Conservation (phyloP, 2,113 vertebrate genomes). For the Serinus canaria region DNA sequence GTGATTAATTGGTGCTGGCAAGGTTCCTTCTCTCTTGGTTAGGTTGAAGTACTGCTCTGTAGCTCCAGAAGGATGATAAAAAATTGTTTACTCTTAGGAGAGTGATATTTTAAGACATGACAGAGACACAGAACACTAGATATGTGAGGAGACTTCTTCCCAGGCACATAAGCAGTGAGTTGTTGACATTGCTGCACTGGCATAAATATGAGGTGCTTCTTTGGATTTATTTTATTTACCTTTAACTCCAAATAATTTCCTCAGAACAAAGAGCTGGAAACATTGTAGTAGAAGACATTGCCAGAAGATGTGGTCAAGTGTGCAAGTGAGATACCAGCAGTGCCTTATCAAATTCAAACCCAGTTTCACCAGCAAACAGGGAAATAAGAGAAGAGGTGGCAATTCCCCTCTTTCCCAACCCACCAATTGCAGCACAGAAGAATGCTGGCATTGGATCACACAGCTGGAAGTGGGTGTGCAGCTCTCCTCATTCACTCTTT, state of each 20-base stretch:
- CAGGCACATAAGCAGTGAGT: neutral
- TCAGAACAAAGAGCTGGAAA: neutral
- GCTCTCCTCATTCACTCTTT: neutral
- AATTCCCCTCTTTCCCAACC: neutral
- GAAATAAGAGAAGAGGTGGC: neutral
- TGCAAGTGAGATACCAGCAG: neutral
- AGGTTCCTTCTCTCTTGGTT: neutral
- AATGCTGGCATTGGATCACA: neutral
- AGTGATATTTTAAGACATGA: neutral
- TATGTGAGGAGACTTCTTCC: neutral
- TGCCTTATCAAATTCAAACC: neutral
- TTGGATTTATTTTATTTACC: neutral
- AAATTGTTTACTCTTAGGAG: neutral
- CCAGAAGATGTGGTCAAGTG: neutral
- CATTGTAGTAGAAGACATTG: neutral
- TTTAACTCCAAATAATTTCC: neutral
- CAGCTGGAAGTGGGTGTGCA: neutral
- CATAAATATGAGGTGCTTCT: neutral
- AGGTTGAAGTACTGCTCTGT: neutral
- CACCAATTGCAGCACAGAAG: neutral
- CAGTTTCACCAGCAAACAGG: neutral
- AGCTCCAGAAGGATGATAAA: neutral
- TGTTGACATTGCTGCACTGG: neutral
- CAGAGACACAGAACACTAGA: neutral
- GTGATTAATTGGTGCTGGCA: conserved; percentile 16